Evolutionary conservation across 2,888 invertebrate species (phyloP), one percentile per base, ranked within the genome.

Genomic region (Zeuzera pyrina): DNA sequence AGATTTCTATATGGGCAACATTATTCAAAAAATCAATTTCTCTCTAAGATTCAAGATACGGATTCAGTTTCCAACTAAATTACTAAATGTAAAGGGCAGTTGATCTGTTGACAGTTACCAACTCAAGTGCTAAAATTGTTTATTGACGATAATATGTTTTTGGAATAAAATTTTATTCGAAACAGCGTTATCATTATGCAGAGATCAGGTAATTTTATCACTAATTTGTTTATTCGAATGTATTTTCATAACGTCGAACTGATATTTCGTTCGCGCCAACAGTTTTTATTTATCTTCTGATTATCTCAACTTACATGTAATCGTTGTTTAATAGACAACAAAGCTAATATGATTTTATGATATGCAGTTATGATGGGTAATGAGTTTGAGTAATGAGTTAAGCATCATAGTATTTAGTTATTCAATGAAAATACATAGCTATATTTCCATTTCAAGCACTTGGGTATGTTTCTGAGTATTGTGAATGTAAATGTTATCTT

Each of bases 51-150:
- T n/a, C n/a, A n/a, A n/a, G n/a, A n/a, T n/a, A n/a, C n/a, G n/a
- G n/a, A n/a, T n/a, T n/a, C n/a, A n/a, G n/a, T n/a, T n/a, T n/a
- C n/a, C n/a, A n/a, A n/a, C n/a, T n/a, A n/a, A n/a, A n/a, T n/a
- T n/a, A n/a, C n/a, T n/a, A n/a, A n/a, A n/a, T n/a, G n/a, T 53
- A 53, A 59, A 62, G 79, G 79, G 79, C 76, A 81, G 77, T 72
- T 66, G 65, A 59, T 36, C 52, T 63, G 68, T 77, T 78, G 79
- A 77, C 77, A 77, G 73, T 70, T 74, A 36, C 29, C 34, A 52
- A 44, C 49, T 64, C 57, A 55, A 68, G 70, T 70, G 66, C 47
- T 49, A 58, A 53, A 53, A 63, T 63, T 57, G 64, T 42, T 59
- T 60, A 60, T 54, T 57, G 52, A 40, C 66, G 77, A 70, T n/a